These are phyloP conservation scores for Drosophila mayaguana DNA, from an alignment of 2,888 invertebrate species.

Conservation along the genomic window DNA sequence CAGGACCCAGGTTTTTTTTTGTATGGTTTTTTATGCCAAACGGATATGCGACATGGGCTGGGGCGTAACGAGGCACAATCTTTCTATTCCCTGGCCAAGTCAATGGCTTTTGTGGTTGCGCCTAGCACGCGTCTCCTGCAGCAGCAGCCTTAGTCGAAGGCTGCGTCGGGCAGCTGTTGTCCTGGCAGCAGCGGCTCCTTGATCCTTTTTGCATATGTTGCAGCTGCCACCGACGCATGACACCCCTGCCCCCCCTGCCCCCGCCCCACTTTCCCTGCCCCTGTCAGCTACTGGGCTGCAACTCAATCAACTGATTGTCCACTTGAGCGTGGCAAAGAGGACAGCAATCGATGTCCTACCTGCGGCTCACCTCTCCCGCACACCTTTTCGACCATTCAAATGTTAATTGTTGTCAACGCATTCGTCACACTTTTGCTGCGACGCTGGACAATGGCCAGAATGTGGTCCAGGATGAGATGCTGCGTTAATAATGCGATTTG, in stretches of 20 bases:
- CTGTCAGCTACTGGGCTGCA: slow-evolving; percentile 26
- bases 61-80: slow-evolving; percentile 66
- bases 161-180: slow-evolving; percentile 55
- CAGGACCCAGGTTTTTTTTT: slow-evolving; percentile 42
- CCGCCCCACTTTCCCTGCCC: neutral
- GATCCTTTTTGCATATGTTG: slow-evolving; percentile 67
- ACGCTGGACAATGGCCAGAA: slow-evolving; percentile 58
- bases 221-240: slow-evolving; percentile 60
- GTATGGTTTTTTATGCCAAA: slow-evolving; percentile 62
- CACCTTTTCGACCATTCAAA: slow-evolving; percentile 41
- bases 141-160: slow-evolving; percentile 19
- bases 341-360: slow-evolving; percentile 25
- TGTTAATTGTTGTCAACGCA: slow-evolving; percentile 73
- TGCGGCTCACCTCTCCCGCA: slow-evolving; percentile 31
- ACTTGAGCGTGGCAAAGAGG: slow-evolving; percentile 52
- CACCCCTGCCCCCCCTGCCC: slow-evolving; percentile 7
- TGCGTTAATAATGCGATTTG: slow-evolving; percentile 84
- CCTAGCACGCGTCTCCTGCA: slow-evolving; percentile 64
- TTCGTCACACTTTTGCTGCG: slow-evolving; percentile 72
- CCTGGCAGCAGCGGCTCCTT: slow-evolving; percentile 27
- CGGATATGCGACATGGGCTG: slow-evolving; percentile 74
- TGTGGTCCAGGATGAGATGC: slow-evolving; percentile 51
- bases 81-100: slow-evolving; percentile 60
- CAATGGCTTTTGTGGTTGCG: slow-evolving; percentile 75
- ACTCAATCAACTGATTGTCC: slow-evolving; percentile 73